Percentiles rank a stretch among this genome's conserved stretches.
These are phyloP conservation scores for Aegithalos caudatus DNA, from an alignment of 2,113 vertebrate species.

Conservation along the genomic window DNA sequence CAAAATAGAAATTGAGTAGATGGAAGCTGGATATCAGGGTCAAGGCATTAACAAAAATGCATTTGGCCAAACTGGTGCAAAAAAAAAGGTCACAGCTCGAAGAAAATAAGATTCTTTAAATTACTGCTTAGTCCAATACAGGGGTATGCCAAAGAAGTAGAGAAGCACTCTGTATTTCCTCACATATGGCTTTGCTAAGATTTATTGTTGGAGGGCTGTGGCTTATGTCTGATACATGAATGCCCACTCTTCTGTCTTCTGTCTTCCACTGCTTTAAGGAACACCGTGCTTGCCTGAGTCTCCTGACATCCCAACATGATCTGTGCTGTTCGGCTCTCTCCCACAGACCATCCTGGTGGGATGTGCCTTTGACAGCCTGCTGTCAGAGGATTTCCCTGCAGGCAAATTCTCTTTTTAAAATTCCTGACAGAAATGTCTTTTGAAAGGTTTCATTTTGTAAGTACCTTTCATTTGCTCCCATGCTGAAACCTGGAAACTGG, in stretches of 20 bases:
- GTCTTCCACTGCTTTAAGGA: constrained; percentile 20
- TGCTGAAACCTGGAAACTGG: constrained; percentile 19
- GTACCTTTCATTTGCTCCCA: constrained; percentile 24
- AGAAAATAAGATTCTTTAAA: neutral
- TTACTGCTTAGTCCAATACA: neutral
- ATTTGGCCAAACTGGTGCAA: neutral
- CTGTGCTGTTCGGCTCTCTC: neutral
- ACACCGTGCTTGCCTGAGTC: neutral
- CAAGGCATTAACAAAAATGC: neutral
- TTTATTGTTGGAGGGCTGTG: neutral
- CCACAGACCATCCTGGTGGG: constrained; percentile 20
- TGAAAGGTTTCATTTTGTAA: constrained; percentile 54
- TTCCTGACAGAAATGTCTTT: constrained; percentile 55
- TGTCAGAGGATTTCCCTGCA: constrained; percentile 67
- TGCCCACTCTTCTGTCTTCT: neutral
- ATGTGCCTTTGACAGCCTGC: constrained; percentile 64
- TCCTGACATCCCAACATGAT: constrained; percentile 45
- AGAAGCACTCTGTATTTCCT: neutral
- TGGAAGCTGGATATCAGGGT: neutral
- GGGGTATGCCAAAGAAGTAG: neutral
- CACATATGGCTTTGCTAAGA: neutral
- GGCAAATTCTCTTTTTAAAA: constrained; percentile 65
- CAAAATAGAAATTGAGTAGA: neutral
- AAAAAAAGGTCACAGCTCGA: neutral
- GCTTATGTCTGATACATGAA: neutral